Conservation (phyloP, 1,140 invertebrate species). For the Leptinotarsa lineolata region DNA sequence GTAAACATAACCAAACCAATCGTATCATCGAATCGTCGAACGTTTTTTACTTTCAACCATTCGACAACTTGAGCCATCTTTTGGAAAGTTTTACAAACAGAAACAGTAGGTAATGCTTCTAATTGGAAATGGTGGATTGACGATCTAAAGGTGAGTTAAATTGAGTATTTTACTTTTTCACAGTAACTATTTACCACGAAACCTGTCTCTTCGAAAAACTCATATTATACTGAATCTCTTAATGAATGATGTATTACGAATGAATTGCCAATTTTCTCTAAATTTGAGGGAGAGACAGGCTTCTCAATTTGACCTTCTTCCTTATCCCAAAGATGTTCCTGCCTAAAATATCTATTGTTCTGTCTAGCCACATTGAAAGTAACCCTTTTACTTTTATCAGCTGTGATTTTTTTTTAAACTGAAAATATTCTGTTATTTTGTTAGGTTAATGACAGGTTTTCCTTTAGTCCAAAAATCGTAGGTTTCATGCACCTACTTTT, state of each 20-base stretch:
- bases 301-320: conserved; percentile 31
- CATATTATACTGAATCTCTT: background rate
- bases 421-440: background rate
- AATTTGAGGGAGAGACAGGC: conserved; percentile 41
- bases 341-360: background rate
- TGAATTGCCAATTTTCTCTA: background rate
- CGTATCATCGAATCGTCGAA: too few species aligned
- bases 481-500: too few species aligned
- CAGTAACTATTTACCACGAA: conserved; percentile 9
- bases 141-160: conserved; percentile 24
- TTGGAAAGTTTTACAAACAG: background rate
- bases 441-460: background rate
- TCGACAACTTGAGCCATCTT: conserved; percentile 5
- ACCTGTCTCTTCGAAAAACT: background rate
- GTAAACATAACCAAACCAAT: too few species aligned
- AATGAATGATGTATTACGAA: background rate
- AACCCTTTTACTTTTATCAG: background rate
- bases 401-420: background rate
- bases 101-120: conserved; percentile 1
- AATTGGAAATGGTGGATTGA: conserved; percentile 27
- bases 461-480: background rate
- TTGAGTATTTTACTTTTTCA: background rate
- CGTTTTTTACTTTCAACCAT: too few species aligned
- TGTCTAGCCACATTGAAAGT: background rate
- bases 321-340: conserved; percentile 11